phyloP scores from a whole-genome alignment of 2,888 invertebrate species.

The Trichogramma evanescens region DNA sequence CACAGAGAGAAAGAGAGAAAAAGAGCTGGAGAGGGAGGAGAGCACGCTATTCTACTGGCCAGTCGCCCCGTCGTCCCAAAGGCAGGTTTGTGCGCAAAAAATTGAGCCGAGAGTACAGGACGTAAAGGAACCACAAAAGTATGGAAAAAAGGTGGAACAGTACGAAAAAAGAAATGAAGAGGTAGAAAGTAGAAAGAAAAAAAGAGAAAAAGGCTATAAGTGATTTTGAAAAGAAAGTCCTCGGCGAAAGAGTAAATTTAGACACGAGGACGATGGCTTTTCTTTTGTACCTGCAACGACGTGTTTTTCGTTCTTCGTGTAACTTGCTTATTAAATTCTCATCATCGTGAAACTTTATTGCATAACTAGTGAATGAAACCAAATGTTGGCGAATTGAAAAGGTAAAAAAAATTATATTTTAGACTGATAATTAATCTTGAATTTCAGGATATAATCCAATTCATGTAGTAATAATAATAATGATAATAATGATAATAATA shows the following conservation, averaged over 20 bases:
- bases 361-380: no score
- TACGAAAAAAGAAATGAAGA: slow-evolving; percentile 17
- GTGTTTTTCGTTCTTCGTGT: no score
- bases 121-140: slow-evolving; percentile 16
- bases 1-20: not conserved
- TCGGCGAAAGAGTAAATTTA: no score
- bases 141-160: not conserved
- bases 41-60: not conserved
- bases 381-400: no score
- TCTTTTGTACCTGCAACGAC: not conserved
- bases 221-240: slow-evolving; percentile 8
- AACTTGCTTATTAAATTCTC: no score
- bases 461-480: no score
- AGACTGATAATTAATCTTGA: no score
- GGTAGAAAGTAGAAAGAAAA: not conserved
- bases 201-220: slow-evolving; percentile 4
- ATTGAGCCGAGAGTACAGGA: slow-evolving; percentile 2
- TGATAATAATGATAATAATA: no score
- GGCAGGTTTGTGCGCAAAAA: slow-evolving; percentile 1
- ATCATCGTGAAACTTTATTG: no score
- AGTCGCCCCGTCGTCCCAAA: not conserved
- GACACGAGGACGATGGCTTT: not conserved
- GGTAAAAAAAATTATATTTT: no score
- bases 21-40: not conserved
- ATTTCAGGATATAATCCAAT: no score